Evolutionary conservation across 2,797 vertebrate genomes (phyloP).

Genomic region (Xenopus petersii): DNA sequence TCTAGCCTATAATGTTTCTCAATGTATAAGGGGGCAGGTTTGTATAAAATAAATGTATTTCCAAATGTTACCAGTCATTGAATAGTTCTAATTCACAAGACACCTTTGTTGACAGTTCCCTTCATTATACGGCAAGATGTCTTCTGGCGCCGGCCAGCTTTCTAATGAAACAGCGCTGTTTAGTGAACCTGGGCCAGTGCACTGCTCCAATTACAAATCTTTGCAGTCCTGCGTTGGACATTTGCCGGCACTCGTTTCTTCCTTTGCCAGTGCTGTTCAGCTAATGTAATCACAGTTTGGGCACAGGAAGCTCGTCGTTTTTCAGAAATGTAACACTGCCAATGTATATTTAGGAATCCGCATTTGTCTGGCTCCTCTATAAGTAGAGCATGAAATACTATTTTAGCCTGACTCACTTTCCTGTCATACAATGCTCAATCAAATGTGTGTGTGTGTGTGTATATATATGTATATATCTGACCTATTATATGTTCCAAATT

Average conservation of each 20-base stretch:
- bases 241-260: conserved; percentile 26
- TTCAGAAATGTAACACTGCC: conserved; percentile 39
- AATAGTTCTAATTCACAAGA: conserved; percentile 4
- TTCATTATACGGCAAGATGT: conserved; percentile 17
- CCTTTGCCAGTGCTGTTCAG: conserved; percentile 38
- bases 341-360: conserved; percentile 20
- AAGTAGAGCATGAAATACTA: conserved; percentile 28
- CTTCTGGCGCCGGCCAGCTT: conserved; percentile 21
- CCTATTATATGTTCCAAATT: too few relatives aligned
- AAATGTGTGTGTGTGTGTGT: too few relatives aligned
- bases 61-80: not conserved
- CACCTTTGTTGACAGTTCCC: conserved; percentile 7
- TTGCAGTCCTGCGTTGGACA: conserved; percentile 21
- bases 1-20: too few relatives aligned
- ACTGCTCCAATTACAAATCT: conserved; percentile 35
- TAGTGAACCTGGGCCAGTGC: conserved; percentile 29
- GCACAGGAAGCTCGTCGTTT: conserved; percentile 40
- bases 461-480: too few relatives aligned
- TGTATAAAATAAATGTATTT: not conserved
- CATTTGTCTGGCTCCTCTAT: conserved; percentile 31
- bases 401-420: conserved; percentile 1
- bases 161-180: conserved; percentile 18
- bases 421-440: not conserved
- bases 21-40: not conserved
- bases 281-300: conserved; percentile 48